Evolutionary conservation across 2,113 vertebrate species (phyloP).

Genomic region (Sclerurus mexicanus): DNA sequence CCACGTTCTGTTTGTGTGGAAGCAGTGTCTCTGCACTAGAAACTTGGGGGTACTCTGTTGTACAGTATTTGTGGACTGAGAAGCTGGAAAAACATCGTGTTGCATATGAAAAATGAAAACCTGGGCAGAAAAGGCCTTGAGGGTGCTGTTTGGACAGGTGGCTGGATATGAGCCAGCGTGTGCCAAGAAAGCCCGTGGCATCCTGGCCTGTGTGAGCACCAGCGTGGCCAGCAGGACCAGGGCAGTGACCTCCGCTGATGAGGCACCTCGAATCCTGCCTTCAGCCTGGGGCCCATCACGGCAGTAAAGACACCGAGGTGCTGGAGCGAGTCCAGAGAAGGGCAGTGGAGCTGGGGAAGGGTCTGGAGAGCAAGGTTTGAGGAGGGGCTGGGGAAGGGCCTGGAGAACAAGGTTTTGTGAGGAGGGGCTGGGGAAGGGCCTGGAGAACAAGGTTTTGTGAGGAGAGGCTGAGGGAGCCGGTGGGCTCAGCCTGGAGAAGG

Average conservation of each 20-base stretch:
- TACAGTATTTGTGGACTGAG: not conserved
- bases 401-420: too few species aligned
- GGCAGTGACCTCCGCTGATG: not conserved
- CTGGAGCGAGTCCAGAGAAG: not conserved
- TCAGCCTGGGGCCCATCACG: not conserved
- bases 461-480: not conserved
- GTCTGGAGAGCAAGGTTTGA: not conserved
- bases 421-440: too few species aligned
- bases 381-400: too few species aligned
- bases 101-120: not conserved
- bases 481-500: not conserved
- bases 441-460: too few species aligned
- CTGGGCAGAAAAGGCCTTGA: not conserved
- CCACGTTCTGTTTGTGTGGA: not conserved
- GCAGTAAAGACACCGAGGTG: not conserved
- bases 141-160: not conserved
- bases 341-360: not conserved
- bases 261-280: too few species aligned
- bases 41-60: not conserved
- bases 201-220: not conserved
- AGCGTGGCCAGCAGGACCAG: not conserved
- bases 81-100: fast-evolving
- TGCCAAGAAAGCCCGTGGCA: not conserved
- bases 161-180: not conserved
- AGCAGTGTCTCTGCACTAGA: not conserved